These are phyloP conservation scores for Romanogobio albipinnatus DNA, from an alignment of 2,113 vertebrate species.

Conservation along the genomic window DNA sequence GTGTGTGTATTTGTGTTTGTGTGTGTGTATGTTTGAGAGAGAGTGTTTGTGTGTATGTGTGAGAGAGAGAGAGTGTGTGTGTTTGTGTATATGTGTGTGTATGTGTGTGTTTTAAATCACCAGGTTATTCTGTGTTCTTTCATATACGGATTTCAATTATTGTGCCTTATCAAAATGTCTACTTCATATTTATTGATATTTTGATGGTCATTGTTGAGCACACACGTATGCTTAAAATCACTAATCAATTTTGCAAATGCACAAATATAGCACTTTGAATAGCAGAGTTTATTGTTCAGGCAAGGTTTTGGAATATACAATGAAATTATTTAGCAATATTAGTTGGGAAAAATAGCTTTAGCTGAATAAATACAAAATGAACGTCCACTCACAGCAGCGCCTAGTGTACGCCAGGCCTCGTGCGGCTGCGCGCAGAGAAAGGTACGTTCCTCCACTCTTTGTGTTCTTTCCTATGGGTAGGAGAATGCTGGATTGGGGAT, in stretches of 20 bases:
- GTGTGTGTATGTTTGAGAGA: too few species aligned
- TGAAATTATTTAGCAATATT: background rate
- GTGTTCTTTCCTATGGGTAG: background rate
- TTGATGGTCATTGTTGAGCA: background rate
- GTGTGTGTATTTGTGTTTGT: too few species aligned
- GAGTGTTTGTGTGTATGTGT: too few species aligned
- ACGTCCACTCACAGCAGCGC: background rate
- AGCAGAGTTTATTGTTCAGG: too few species aligned
- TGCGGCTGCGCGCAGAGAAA: background rate
- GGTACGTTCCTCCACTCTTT: background rate
- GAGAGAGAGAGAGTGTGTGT: too few species aligned
- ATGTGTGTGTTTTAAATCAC: too few species aligned
- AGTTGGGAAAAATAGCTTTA: background rate
- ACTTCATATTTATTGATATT: background rate
- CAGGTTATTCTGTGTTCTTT: too few species aligned
- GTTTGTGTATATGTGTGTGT: too few species aligned
- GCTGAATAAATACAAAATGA: background rate
- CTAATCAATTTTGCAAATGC: background rate
- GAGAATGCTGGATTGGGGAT: slow-evolving; percentile 77
- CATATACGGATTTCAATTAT: too few species aligned
- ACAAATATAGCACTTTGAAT: too few species aligned
- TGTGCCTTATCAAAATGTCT: too few species aligned
- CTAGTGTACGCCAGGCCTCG: background rate
- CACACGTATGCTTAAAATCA: background rate
- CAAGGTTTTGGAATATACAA: background rate